Conservation (phyloP, 2,113 vertebrate genomes). For the Polypterus senegalus region DNA sequence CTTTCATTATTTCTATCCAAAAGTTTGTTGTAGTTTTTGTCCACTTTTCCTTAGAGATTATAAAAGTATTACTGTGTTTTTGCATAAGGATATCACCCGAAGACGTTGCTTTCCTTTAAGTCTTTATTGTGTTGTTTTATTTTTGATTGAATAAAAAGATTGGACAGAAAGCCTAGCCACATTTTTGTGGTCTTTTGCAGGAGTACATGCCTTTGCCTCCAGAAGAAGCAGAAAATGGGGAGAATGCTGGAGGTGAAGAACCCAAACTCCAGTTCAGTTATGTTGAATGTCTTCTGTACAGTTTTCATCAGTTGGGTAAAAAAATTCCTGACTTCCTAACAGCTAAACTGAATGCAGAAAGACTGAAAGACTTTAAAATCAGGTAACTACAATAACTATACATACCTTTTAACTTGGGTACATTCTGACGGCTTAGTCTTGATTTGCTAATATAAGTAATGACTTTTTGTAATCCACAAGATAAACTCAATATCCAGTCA, state of each 20-base stretch:
- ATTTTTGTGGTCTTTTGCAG: slow-evolving; percentile 31
- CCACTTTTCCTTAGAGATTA: too few species aligned
- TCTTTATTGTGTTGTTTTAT: too few species aligned
- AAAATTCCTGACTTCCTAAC: slow-evolving; percentile 93
- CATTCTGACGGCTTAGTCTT: not conserved
- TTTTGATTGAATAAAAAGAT: too few species aligned
- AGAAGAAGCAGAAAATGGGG: slow-evolving; percentile 89
- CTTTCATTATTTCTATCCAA: too few species aligned
- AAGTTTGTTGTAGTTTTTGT: too few species aligned
- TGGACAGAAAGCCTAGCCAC: too few species aligned
- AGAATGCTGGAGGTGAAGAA: slow-evolving; percentile 76
- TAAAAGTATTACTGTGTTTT: too few species aligned
- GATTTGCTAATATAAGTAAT: too few species aligned
- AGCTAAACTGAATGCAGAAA: slow-evolving; percentile 83
- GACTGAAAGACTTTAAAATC: slow-evolving; percentile 96
- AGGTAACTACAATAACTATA: slow-evolving; percentile 43
- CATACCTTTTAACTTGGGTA: not conserved
- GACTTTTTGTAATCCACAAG: too few species aligned
- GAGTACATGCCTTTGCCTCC: slow-evolving; percentile 95
- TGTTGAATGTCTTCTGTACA: slow-evolving; percentile 86
- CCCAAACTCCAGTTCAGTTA: slow-evolving; percentile 96
- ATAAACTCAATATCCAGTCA: too few species aligned
- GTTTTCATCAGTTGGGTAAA: slow-evolving; percentile 91
- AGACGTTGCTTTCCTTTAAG: too few species aligned
- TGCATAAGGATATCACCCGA: too few species aligned